Evolutionary conservation across 2,888 invertebrate species (phyloP).

Genomic region (Pollenia griseotomentosa): DNA sequence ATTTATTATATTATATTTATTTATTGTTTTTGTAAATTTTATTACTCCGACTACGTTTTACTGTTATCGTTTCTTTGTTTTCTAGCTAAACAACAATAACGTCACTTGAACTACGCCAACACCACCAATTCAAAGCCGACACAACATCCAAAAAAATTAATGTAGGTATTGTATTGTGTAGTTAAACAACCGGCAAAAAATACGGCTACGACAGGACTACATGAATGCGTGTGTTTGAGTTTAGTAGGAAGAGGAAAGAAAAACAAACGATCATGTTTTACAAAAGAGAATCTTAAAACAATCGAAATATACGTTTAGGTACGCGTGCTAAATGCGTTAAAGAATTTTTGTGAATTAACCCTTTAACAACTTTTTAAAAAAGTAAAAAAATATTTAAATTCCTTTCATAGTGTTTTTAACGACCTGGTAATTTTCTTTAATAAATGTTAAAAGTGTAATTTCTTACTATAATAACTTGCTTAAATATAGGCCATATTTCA

Average conservation of each 20-base stretch:
- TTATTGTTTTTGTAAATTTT: neutral
- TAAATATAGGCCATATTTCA: too few species aligned
- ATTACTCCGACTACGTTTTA: slow-evolving; percentile 15
- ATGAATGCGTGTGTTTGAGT: neutral
- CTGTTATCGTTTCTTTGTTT: slow-evolving; percentile 50
- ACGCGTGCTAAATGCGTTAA: too few species aligned
- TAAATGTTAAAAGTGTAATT: too few species aligned
- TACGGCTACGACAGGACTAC: neutral
- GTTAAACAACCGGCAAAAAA: slow-evolving; percentile 23
- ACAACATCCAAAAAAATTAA: slow-evolving; percentile 23
- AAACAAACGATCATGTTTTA: neutral
- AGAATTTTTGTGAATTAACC: neutral
- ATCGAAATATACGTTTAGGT: neutral
- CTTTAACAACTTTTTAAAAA: too few species aligned
- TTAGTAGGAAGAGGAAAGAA: slow-evolving; percentile 8
- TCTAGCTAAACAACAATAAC: slow-evolving; percentile 28
- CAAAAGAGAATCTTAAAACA: slow-evolving; percentile 8
- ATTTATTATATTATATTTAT: too few species aligned
- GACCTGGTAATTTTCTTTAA: too few species aligned
- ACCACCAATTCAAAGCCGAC: slow-evolving; percentile 54
- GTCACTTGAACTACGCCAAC: slow-evolving; percentile 73
- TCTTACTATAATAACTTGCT: too few species aligned
- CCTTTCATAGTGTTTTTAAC: too few species aligned
- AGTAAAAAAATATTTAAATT: too few species aligned
- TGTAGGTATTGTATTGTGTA: neutral